A percentile compares a stretch with the other conserved stretches of the same genome.
These are phyloP conservation scores for Micromesistius poutassou DNA, from an alignment of 2,797 vertebrate genomes.

Conservation along the genomic window DNA sequence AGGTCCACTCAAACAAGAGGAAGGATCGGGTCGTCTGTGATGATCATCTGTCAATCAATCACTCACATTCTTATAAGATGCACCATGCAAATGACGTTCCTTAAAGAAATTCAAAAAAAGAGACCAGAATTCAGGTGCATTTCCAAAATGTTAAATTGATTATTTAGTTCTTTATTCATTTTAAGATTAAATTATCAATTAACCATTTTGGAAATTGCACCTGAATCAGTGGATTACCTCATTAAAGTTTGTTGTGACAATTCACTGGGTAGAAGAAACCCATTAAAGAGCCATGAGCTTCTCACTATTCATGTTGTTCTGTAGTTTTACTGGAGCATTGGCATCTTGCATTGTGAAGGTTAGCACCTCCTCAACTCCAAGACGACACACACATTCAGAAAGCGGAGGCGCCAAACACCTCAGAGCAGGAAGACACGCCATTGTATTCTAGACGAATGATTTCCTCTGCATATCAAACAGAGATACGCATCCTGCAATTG, in stretches of 20 bases:
- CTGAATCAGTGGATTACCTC: too few species aligned
- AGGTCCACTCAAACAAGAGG: background rate
- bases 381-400: slow-evolving; percentile 32
- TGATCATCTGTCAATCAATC: background rate
- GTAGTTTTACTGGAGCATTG: background rate
- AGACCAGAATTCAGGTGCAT: background rate
- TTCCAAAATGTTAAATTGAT: background rate
- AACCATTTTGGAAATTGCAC: too few species aligned
- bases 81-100: background rate
- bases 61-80: background rate
- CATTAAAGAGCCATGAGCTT: background rate
- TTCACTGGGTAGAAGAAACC: background rate
- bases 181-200: too few species aligned
- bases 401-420: slow-evolving; percentile 41
- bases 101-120: background rate
- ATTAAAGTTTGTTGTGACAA: background rate
- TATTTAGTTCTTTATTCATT: background rate
- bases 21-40: background rate
- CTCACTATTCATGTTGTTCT: background rate
- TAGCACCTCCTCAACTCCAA: slow-evolving; percentile 26
- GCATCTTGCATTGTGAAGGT: slow-evolving; percentile 29
- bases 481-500: slow-evolving; percentile 72
- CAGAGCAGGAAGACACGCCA: slow-evolving; percentile 61
- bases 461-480: slow-evolving; percentile 75
- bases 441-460: slow-evolving; percentile 74